Percentiles rank a stretch among this genome's conserved stretches.
Conservation (phyloP, 1,140 invertebrate genomes). For the Hycleus cichorii region DNA sequence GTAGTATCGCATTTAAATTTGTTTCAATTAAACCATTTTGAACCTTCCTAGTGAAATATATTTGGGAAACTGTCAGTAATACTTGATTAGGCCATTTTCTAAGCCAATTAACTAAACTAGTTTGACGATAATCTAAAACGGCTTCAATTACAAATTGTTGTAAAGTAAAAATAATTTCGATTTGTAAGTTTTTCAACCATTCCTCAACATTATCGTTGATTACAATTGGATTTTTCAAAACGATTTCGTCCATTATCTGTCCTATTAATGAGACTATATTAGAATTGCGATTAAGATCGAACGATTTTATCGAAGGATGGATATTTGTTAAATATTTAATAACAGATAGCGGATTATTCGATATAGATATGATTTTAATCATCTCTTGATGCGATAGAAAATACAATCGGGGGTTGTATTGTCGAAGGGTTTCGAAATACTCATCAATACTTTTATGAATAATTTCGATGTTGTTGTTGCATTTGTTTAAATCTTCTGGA, state of each 20-base stretch:
- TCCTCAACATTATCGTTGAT: conserved; percentile 62
- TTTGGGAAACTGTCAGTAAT: conserved; percentile 71
- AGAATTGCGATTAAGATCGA: too few relatives aligned
- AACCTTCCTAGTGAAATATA: conserved; percentile 77
- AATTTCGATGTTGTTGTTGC: conserved; percentile 64
- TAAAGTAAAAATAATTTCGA: conserved; percentile 68
- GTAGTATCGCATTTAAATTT: conserved; percentile 48
- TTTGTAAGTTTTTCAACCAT: conserved; percentile 78
- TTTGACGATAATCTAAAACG: conserved; percentile 57
- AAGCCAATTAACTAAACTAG: conserved; percentile 56
- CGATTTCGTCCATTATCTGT: too few relatives aligned
- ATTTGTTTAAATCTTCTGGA: conserved; percentile 63
- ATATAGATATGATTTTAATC: conserved; percentile 83
- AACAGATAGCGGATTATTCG: conserved; percentile 48
- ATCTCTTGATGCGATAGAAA: conserved; percentile 92
- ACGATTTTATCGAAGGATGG: too few relatives aligned
- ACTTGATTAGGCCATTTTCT: conserved; percentile 81
- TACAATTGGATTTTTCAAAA: too few relatives aligned
- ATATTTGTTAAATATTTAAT: too few relatives aligned
- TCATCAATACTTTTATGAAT: conserved; percentile 79
- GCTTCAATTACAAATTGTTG: conserved; percentile 62
- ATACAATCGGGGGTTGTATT: conserved; percentile 86
- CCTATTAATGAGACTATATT: too few relatives aligned
- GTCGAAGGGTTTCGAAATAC: conserved; percentile 82
- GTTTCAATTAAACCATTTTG: conserved; percentile 51